Conservation (phyloP, 2,113 vertebrate genomes). For the Symphodus melops region DNA sequence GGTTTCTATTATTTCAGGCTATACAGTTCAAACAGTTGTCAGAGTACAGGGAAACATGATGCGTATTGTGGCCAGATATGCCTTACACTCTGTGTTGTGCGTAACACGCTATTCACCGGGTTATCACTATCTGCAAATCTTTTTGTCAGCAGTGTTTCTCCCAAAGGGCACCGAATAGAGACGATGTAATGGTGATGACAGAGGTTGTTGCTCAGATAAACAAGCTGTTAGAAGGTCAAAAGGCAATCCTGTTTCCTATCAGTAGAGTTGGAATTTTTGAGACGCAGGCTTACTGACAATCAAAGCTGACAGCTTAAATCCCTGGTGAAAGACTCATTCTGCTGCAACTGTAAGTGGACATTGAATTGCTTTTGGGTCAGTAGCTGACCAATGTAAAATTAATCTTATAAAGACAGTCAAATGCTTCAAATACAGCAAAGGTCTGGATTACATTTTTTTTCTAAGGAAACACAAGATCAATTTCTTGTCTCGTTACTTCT, state of each 20-base stretch:
- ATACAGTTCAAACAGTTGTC: slow-evolving; percentile 33
- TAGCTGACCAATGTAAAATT: neutral
- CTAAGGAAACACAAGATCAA: neutral
- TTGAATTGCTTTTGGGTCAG: neutral
- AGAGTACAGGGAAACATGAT: slow-evolving; percentile 34
- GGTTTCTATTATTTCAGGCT: slow-evolving; percentile 39
- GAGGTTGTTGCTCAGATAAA: slow-evolving; percentile 38
- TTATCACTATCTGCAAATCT: slow-evolving; percentile 34
- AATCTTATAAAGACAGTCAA: neutral
- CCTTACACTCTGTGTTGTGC: neutral
- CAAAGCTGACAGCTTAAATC: neutral
- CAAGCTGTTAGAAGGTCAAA: slow-evolving; percentile 44
- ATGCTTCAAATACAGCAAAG: too few relatives aligned
- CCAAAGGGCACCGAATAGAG: slow-evolving; percentile 23
- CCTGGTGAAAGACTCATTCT: neutral
- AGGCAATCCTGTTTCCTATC: slow-evolving; percentile 43
- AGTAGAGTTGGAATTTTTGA: neutral
- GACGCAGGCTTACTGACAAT: slow-evolving; percentile 16
- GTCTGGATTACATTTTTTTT: neutral
- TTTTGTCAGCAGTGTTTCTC: slow-evolving; percentile 43
- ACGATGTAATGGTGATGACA: slow-evolving; percentile 34
- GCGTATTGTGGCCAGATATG: slow-evolving; percentile 9
- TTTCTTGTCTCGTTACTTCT: slow-evolving; percentile 2
- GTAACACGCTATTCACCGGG: neutral
- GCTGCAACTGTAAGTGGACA: neutral